Evolutionary conservation across 2,888 invertebrate species (phyloP).

Genomic region (Chelonus formosanus): DNA sequence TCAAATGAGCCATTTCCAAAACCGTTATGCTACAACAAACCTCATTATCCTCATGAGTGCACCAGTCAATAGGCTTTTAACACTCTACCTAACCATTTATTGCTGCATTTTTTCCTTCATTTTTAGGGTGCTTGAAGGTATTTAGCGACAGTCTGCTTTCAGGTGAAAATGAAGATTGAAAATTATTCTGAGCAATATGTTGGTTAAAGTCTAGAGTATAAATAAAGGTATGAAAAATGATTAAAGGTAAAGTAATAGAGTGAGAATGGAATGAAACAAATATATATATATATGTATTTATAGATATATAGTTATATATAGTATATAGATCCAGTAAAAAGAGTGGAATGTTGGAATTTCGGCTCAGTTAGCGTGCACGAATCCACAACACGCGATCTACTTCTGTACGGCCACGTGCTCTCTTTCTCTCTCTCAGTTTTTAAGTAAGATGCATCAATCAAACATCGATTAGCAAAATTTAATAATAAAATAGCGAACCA

Average conservation of each 20-base stretch:
- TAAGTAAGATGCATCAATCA: conserved; percentile 14
- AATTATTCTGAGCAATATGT: too few species aligned
- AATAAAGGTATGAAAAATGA: too few species aligned
- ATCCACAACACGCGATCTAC: conserved; percentile 24
- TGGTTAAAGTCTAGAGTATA: too few species aligned
- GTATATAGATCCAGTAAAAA: not conserved
- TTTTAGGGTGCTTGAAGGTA: not conserved
- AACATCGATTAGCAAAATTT: conserved; percentile 10
- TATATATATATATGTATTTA: too few species aligned
- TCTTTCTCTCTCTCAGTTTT: conserved; percentile 4
- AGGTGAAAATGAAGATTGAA: too few species aligned
- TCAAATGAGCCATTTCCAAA: conserved; percentile 19
- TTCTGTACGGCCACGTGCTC: conserved; percentile 24
- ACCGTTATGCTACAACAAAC: conserved; percentile 9
- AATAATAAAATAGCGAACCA: not conserved
- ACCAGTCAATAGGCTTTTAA: conserved; percentile 9
- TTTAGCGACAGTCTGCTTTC: not conserved
- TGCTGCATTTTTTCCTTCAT: not conserved
- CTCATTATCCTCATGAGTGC: conserved; percentile 16
- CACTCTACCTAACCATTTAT: not conserved
- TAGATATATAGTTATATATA: too few species aligned
- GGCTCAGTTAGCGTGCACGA: conserved; percentile 21
- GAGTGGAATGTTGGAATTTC: conserved; percentile 19
- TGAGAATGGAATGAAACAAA: too few species aligned
- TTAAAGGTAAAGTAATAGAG: too few species aligned